Percentiles rank a stretch among this genome's conserved stretches.
Evolutionary conservation across 1,140 invertebrate species (phyloP).

Genomic region (Halictus rubicundus): DNA sequence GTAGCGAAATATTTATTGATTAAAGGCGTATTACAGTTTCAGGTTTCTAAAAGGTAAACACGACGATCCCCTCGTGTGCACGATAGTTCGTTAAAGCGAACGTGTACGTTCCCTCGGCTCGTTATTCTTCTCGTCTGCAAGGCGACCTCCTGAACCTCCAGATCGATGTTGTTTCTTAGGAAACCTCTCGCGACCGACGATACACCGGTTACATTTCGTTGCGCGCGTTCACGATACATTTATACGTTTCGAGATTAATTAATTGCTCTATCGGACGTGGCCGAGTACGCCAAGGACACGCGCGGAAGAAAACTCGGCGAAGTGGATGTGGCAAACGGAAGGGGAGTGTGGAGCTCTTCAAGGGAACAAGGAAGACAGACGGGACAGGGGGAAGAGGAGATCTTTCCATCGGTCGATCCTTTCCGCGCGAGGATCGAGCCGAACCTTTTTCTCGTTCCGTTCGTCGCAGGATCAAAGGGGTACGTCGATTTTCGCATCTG

Average conservation of each 20-base stretch:
- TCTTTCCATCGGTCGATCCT: slow-evolving; percentile 6
- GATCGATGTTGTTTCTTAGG: slow-evolving; percentile 25
- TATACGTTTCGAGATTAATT: slow-evolving; percentile 51
- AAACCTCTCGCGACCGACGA: slow-evolving; percentile 42
- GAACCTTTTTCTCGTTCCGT: not conserved
- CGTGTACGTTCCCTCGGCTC: slow-evolving; percentile 25
- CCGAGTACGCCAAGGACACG: slow-evolving; percentile 62
- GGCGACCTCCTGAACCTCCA: slow-evolving; percentile 46
- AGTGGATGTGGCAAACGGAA: not conserved
- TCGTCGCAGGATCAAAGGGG: not conserved
- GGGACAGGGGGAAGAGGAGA: not conserved
- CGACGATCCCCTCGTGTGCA: slow-evolving; percentile 58
- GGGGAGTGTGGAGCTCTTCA: not conserved
- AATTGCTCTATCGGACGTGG: slow-evolving; percentile 60
- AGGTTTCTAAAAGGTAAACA: slow-evolving; percentile 62
- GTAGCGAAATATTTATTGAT: slow-evolving; percentile 68
- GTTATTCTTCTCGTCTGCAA: slow-evolving; percentile 22
- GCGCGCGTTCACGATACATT: slow-evolving; percentile 28
- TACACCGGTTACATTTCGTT: slow-evolving; percentile 25
- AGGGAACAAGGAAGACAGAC: not conserved
- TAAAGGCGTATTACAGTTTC: slow-evolving; percentile 65
- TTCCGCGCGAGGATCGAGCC: not conserved
- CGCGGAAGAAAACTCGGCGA: not conserved
- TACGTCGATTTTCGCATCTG: not conserved
- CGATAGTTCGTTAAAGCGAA: slow-evolving; percentile 39